Base-by-base conservation (phyloP, 2,888 invertebrate genomes). In the Drosophila barbarae region DNA sequence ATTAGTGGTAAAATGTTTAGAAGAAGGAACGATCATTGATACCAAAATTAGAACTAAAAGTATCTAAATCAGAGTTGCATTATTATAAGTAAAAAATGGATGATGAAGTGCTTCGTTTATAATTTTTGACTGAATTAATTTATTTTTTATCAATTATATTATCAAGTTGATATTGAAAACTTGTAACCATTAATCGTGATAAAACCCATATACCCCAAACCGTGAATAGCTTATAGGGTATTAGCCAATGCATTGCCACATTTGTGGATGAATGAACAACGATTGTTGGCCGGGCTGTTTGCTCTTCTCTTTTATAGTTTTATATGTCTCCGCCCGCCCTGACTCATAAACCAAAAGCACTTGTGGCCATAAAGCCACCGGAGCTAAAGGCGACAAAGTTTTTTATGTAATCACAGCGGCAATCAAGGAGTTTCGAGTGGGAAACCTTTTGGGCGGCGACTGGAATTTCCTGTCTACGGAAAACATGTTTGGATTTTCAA, bases 251-350 rank as follows among this genome's bases (percentile, higher is more conserved):
- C 54, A 58, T 21, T 42, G 47, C 58, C 54, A 44, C 47, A 35
- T 35, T 53, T 36, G 68, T 57, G 57, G 46, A 69, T 77, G 78
- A 78, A 78, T 78, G 76, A 52, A 49, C 57, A 64, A 28, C 69
- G 61, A 65, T 71, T 77, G 74, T 76, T 35, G 30, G 26, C 7
- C 30, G 15, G 8, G 5, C 53, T 58, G 49, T 74, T 74, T 49
- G 71, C 63, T 65, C 55, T 52, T 42, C 70, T 66, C 54, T 41
- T 70, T 49, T 21, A 21, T 13, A n/a, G 42, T 28, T 42, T 28
- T 28, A 42, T 10, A 41, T 3, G 41, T 41, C 9, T 42, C 5
- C 9, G 5, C 34, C n/a, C n/a, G 38, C 30, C 32, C 35, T 67
- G 61, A 46, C 50, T 63, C 68, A 50, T 47, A 46, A 63, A 59